Evolutionary conservation across 2,888 invertebrate species (phyloP), one percentile per base, ranked within the genome.

Genomic region (Spicauda simplicius): DNA sequence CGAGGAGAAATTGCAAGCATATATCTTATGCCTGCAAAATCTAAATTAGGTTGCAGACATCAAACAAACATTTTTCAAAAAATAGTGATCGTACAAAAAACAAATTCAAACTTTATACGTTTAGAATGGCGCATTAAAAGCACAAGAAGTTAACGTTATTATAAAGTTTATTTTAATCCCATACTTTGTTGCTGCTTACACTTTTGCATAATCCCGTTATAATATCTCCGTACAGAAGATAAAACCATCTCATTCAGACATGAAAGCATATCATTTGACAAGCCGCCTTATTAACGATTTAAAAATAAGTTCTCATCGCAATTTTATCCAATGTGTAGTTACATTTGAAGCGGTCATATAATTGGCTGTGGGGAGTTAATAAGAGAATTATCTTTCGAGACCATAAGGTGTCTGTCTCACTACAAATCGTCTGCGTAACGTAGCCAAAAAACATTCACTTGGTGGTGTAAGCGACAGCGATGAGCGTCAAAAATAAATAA

Each of bases 281-380:
- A 48, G 55, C 41, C 45, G 37, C 30, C 55, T 48, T 63, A 58
- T 58, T 58, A 58, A 58, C 25, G 59, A 59, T 59, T 59, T 50
- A 59, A 59, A 59, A 59, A 59, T 59, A 59, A 48, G n/a, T 59
- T 16, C 48, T 16, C 54, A 45, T 55, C 33, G 63, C 55, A 63
- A 56, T 56, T 48, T 56, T 63, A 56, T 56, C 56, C 63, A 48
- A 33, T 56, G 48, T 63, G 55, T 63, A 63, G 48, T 63, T 63
- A 63, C 63, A 63, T 63, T 63, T 63, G 8, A 56, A 54, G 62
- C 30, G 20, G 55, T n/a, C 48, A 33, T 56, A 55, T 63, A 63
- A 63, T 55, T 63, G 55, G 54, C 55, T 63, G 55, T 56, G 33
- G 48, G 63, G 19, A 63, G 56, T 48, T 63, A 63, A 63, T 63